Evolutionary conservation across 2,888 invertebrate species (phyloP), one percentile per base, ranked within the genome.

Genomic region (Philereme transversata): DNA sequence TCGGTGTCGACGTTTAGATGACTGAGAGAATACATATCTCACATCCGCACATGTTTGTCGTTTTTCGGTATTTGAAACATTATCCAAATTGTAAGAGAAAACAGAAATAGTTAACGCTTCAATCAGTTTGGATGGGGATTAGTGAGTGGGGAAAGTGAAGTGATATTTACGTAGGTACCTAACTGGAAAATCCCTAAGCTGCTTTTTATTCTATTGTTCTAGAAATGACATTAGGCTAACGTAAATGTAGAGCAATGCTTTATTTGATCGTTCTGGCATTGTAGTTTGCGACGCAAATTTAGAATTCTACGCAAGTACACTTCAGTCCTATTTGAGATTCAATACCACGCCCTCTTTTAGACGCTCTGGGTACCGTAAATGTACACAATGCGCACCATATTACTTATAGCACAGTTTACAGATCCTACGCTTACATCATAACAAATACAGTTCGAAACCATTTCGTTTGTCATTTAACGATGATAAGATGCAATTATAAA

Each of bases 271-370:
- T 5, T 8, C 40, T 9, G 10, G 43, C 43, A 43, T 5, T 22
- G n/a, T 10, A 10, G 22, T 43, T 35, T 34, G 51, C 35, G 34
- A 8, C 10, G 2, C 11, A 52, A 57, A 60, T 65, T 60, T 46
- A 34, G 46, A 51, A 62, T 65, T 60, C 60, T 50, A 48, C 35
- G n/a, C 55, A 56, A 56, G 55, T 57, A 52, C 51, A 54, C 56
- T 47, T 53, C 43, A 45, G 9, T 22, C 55, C 55, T 43, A 53
- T 53, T 57, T 58, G 50, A 57, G 34, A 65, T 58, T 65, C 62
- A 48, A 60, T 50, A 38, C 59, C 51, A 49, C 51, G 45, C 50
- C 41, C 49, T 36, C 4, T 34, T 11, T 6, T 6, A 40, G 22
- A 22, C 1, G 22, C 22, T 22, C 22, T 22, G 22, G 22, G 22